These are phyloP conservation scores for Odocoileus hemionus DNA, from an alignment of 2,113 vertebrate genomes.

Conservation along the genomic window DNA sequence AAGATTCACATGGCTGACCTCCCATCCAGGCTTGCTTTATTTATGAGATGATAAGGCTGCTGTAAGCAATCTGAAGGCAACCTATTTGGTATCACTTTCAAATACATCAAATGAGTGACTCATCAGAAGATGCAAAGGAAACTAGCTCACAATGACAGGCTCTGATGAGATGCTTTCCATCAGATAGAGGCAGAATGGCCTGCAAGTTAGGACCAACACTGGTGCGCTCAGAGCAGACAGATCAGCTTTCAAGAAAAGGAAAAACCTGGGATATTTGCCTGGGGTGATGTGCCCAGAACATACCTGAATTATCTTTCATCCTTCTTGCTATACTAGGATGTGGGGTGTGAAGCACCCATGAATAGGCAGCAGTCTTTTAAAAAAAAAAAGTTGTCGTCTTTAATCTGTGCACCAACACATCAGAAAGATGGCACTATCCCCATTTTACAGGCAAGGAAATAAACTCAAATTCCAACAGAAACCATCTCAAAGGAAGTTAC, in stretches of 20 bases:
- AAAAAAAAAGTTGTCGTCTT: not conserved
- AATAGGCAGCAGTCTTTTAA: not conserved
- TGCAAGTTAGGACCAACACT: not conserved
- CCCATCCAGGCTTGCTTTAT: constrained; percentile 23
- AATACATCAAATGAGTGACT: not conserved
- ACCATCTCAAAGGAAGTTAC: not conserved
- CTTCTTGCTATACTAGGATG: not conserved
- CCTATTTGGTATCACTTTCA: constrained; percentile 18
- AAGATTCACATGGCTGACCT: not conserved
- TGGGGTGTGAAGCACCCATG: not conserved
- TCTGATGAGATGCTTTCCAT: not conserved
- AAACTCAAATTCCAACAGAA: constrained; percentile 8
- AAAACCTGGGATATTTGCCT: not conserved
- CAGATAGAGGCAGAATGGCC: not conserved
- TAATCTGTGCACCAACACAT: not conserved
- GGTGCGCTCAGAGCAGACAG: not conserved
- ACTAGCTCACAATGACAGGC: not conserved
- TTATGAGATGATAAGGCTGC: constrained; percentile 44
- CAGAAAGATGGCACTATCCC: not conserved
- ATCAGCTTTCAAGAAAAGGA: not conserved
- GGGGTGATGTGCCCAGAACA: not conserved
- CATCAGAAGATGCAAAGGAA: not conserved
- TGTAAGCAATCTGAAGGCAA: constrained; percentile 28
- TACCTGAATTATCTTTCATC: not conserved
- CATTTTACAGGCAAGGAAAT: not conserved